Evolutionary conservation across 1,140 invertebrate species (phyloP), one percentile per base, ranked within the genome.

Genomic region (Drosophila carrolli): DNA sequence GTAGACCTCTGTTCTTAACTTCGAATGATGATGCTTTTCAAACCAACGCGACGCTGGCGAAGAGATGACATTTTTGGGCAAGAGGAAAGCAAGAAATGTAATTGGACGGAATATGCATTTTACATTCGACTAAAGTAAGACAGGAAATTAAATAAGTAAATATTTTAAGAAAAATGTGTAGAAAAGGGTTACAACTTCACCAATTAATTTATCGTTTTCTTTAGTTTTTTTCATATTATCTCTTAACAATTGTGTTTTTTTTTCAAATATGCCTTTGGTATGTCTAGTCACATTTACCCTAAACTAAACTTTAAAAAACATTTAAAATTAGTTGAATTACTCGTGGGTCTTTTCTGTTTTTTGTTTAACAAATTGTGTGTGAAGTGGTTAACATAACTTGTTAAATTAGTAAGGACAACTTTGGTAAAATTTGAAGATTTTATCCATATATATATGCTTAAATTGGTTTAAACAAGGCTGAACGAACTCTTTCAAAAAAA

Each of bases 381-480:
- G 65, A 76, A 68, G 57, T 68, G 44, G 62, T 88, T 72, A 85
- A 86, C 68, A 40, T 79, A 76, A 83, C 56, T 80, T 73, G 50
- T 75, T 86, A 72, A 82, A 79, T 81, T 78, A 91, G 78, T 90
- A 91, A 91, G 90, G 90, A 91, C 90, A 91, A 91, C 90, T 91
- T 91, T 91, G 90, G 90, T 91, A 91, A 91, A 77, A 74, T 74
- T 68, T 48, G 37, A 86, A 74, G 72, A 79, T 72, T 72, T 58
- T 75, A 65, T 71, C 60, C 50, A 48, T 67, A 58, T 53, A 59
- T 65, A 37, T 80, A 76, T 71, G 72, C 79, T 77, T 80, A 76
- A 70, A 70, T 70, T 77, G 56, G 44, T 67, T 55, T 66, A 63
- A 75, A 61, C 60, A 63, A 65, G 71, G 47, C 59, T 75, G 59